Conservation (phyloP, 1,140 invertebrate species). For the Papilio glaucus region DNA sequence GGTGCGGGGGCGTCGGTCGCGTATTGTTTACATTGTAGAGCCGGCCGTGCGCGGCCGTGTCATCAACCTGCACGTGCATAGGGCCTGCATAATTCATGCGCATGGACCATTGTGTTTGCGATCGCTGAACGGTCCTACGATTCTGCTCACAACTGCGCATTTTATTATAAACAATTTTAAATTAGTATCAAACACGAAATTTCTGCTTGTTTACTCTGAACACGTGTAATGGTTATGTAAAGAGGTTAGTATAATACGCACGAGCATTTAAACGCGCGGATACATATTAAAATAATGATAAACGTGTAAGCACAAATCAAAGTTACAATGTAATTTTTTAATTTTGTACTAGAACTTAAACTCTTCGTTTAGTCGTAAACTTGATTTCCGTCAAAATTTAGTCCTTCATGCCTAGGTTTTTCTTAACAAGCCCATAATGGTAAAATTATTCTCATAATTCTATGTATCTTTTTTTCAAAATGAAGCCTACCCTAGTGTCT, state of each 20-base stretch:
- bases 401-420: too few species aligned
- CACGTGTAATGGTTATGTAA: slow-evolving; percentile 34
- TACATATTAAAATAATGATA: slow-evolving; percentile 5
- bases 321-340: slow-evolving; percentile 1
- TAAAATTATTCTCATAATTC: too few species aligned
- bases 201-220: slow-evolving; percentile 27
- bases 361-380: background rate
- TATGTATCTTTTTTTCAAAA: too few species aligned
- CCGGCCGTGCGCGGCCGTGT: slow-evolving; percentile 42
- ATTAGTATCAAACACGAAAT: slow-evolving; percentile 20
- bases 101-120: slow-evolving; percentile 50
- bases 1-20: slow-evolving; percentile 35
- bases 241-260: slow-evolving; percentile 15
- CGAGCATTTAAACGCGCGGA: background rate
- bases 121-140: slow-evolving; percentile 27
- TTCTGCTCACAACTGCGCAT: slow-evolving; percentile 37
- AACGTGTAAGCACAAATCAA: background rate
- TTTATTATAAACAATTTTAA: slow-evolving; percentile 32
- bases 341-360: background rate
- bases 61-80: slow-evolving; percentile 55
- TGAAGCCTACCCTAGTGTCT: too few species aligned
- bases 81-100: slow-evolving; percentile 61
- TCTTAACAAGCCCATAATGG: too few species aligned
- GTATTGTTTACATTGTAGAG: slow-evolving; percentile 44
- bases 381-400: too few species aligned